phyloP scores from a whole-genome alignment of 2,888 invertebrate genomes.

The Flabesymbios commensalis region DNA sequence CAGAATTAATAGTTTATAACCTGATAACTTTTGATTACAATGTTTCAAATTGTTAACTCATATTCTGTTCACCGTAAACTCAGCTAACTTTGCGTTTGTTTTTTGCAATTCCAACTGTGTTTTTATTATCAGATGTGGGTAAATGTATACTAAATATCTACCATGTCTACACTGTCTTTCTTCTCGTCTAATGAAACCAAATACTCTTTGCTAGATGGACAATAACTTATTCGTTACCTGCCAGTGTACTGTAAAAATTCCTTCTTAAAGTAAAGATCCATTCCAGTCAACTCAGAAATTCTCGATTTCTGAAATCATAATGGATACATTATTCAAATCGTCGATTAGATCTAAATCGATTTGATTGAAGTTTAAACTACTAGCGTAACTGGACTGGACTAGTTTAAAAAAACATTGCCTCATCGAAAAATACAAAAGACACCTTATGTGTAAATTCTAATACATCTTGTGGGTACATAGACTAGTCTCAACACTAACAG shows the following conservation, averaged over 20 bases:
- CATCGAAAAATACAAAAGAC: not conserved
- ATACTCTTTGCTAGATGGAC: not conserved
- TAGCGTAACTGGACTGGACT: not conserved
- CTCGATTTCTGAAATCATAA: slow-evolving; percentile 74
- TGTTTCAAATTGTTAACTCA: not conserved
- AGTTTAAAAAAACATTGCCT: not conserved
- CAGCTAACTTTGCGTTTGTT: too few relatives aligned
- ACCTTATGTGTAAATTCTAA: not conserved
- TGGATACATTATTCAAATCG: not conserved
- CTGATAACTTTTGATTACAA: not conserved
- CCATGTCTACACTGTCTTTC: too few relatives aligned
- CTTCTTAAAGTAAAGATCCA: slow-evolving; percentile 90
- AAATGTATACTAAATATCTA: too few relatives aligned
- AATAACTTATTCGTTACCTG: slow-evolving; percentile 67
- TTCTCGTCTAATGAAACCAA: not conserved
- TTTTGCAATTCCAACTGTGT: too few relatives aligned
- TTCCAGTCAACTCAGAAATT: slow-evolving; percentile 75
- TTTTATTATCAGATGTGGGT: too few relatives aligned
- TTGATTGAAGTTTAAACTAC: not conserved
- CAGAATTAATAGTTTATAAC: not conserved
- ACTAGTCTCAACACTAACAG: not conserved
- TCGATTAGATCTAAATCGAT: not conserved
- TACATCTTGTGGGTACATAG: not conserved
- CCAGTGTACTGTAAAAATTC: slow-evolving; percentile 95
- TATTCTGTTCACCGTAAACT: too few relatives aligned